Percentiles rank a stretch among this genome's conserved stretches.
phyloP scores from a whole-genome alignment of 2,797 vertebrate species.

The Pangasius macronema region DNA sequence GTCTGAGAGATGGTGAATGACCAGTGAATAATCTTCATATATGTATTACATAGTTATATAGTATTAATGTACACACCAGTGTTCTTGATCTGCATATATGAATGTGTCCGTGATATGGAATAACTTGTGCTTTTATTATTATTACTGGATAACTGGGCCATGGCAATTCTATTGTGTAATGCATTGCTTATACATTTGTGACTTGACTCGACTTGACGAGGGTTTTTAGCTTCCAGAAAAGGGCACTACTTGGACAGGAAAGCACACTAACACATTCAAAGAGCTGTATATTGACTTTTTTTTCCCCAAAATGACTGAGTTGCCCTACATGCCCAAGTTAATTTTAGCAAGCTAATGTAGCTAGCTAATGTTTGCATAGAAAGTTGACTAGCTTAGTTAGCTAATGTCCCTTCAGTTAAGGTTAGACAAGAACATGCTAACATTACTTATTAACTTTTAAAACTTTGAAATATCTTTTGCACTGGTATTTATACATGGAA shows the following conservation, averaged over 20 bases:
- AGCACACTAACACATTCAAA: background rate
- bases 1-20: background rate
- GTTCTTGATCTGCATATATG: background rate
- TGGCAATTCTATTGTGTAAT: background rate
- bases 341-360: background rate
- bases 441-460: background rate
- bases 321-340: background rate
- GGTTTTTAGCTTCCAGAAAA: background rate
- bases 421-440: background rate
- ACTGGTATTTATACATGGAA: background rate
- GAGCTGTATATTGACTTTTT: background rate
- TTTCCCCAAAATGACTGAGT: background rate
- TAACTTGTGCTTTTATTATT: background rate
- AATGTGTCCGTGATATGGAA: background rate
- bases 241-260: background rate
- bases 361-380: constrained; percentile 1
- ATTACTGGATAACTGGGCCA: background rate
- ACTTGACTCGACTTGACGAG: background rate
- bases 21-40: background rate
- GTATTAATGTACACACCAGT: background rate
- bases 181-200: background rate
- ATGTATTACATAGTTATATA: background rate
- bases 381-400: background rate
- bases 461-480: background rate
- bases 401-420: background rate